A percentile compares a stretch with the other conserved stretches of the same genome.
Conservation (phyloP, 1,140 invertebrate genomes). For the Piezodorus guildinii region DNA sequence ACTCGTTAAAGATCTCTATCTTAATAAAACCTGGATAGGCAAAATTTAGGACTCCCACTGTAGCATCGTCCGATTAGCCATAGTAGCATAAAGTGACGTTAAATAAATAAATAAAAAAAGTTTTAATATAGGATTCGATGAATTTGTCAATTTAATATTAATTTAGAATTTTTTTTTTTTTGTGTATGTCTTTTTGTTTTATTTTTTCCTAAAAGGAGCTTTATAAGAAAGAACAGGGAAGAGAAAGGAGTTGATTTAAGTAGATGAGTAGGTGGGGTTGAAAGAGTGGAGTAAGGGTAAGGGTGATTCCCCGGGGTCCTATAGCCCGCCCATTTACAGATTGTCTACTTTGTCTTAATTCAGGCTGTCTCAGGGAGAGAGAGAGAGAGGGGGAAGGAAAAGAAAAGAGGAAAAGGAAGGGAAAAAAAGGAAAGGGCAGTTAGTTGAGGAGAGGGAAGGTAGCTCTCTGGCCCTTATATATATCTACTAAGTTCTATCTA, state of each 20-base stretch:
- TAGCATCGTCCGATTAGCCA: no score
- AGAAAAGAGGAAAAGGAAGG: not conserved
- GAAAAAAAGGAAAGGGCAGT: not conserved
- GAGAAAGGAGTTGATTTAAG: slow-evolving; percentile 8
- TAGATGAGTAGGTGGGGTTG: slow-evolving; percentile 9
- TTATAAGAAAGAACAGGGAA: not conserved
- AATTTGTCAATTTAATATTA: no score
- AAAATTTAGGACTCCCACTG: no score
- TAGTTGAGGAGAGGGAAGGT: not conserved
- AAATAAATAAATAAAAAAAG: no score
- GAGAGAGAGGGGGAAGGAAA: not conserved
- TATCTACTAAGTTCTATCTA: no score
- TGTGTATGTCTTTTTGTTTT: no score
- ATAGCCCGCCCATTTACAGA: slow-evolving; percentile 12
- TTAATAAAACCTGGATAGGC: no score
- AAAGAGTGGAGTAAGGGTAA: not conserved
- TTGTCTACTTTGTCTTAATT: slow-evolving; percentile 20
- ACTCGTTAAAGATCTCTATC: no score
- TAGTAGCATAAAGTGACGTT: no score
- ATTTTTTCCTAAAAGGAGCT: not conserved
- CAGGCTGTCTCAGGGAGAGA: not conserved
- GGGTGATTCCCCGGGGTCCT: not conserved
- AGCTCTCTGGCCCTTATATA: no score
- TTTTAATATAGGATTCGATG: no score
- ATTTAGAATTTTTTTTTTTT: no score